A percentile compares a stretch with the other conserved stretches of the same genome.
phyloP scores from a whole-genome alignment of 2,888 invertebrate species.

The Pemphredon lugubris region DNA sequence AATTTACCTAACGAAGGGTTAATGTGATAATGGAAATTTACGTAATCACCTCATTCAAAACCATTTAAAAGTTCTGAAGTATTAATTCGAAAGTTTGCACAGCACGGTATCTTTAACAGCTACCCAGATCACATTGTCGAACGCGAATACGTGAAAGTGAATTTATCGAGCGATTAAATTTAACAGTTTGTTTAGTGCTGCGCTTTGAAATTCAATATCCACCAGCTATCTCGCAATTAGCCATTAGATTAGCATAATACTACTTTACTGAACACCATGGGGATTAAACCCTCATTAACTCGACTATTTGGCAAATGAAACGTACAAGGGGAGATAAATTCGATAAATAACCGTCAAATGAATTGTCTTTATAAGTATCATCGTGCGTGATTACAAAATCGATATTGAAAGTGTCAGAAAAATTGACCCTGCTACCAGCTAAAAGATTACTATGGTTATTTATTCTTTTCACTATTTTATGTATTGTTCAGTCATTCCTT shows the following conservation, averaged over 20 bases:
- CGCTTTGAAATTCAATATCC: constrained; percentile 36
- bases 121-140: not conserved
- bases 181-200: constrained; percentile 25
- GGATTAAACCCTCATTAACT: constrained; percentile 48
- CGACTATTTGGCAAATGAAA: constrained; percentile 30
- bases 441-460: too few species aligned
- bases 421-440: constrained; percentile 1
- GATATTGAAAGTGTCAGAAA: not conserved
- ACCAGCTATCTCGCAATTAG: constrained; percentile 34
- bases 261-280: constrained; percentile 31
- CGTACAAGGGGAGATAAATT: constrained; percentile 13
- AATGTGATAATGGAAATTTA: too few species aligned
- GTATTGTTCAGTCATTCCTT: too few species aligned
- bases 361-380: constrained; percentile 9
- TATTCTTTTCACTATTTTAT: too few species aligned
- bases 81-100: too few species aligned
- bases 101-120: too few species aligned
- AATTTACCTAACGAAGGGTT: too few species aligned
- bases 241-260: constrained; percentile 49
- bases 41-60: too few species aligned
- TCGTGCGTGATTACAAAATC: not conserved
- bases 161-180: constrained; percentile 17
- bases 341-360: constrained; percentile 22
- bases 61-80: too few species aligned
- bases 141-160: constrained; percentile 2